Conservation (phyloP, 2,797 vertebrate species). For the Strix occidentalis region DNA sequence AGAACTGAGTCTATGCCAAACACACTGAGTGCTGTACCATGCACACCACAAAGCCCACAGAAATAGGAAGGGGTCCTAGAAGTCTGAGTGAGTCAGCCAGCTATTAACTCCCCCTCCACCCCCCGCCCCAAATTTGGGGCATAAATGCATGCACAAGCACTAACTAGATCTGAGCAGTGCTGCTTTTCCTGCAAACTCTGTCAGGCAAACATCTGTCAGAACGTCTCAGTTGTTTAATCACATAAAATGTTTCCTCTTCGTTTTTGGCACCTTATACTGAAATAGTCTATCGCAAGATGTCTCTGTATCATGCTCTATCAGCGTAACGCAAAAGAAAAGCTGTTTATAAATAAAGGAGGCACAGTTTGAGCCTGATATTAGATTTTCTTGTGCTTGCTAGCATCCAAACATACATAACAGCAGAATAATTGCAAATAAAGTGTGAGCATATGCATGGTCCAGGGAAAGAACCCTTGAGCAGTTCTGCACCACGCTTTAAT, state of each 20-base stretch:
- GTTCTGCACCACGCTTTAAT: not conserved
- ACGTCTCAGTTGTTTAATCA: slow-evolving; percentile 26
- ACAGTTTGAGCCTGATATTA: not conserved
- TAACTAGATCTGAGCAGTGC: not conserved
- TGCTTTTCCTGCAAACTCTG: not conserved
- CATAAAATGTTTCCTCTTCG: not conserved
- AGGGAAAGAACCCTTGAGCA: not conserved
- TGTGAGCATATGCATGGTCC: not conserved
- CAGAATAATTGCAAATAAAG: slow-evolving; percentile 37
- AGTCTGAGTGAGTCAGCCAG: not conserved
- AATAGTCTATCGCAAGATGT: slow-evolving; percentile 25
- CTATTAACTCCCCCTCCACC: not conserved
- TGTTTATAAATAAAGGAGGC: slow-evolving; percentile 46
- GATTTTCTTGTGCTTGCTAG: slow-evolving; percentile 25
- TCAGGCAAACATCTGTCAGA: slow-evolving; percentile 48
- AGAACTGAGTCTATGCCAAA: not conserved
- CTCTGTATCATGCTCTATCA: slow-evolving; percentile 7
- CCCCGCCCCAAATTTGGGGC: not conserved
- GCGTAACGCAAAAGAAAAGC: not conserved
- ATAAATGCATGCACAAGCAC: accelerated
- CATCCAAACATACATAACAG: slow-evolving; percentile 27
- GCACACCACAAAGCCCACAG: not conserved
- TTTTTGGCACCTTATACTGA: slow-evolving; percentile 38
- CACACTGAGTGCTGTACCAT: accelerated
- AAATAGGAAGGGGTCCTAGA: not conserved